Base-by-base conservation (phyloP, 23 tunicate species). In the Styela clava region DNA sequence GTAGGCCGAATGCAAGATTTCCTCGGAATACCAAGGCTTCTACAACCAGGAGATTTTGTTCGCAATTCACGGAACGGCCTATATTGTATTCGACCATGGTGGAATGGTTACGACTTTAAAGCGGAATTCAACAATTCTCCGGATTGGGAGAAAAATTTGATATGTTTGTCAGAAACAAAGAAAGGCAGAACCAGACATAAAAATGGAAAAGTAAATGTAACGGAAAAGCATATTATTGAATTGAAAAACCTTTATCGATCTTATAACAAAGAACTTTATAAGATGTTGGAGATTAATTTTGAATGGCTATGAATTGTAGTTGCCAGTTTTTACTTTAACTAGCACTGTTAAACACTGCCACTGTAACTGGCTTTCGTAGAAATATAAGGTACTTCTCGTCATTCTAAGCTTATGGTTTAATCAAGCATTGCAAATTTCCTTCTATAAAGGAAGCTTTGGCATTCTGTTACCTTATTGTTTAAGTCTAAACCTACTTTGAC, bases 1-100 rank as follows among this genome's bases (percentile, higher is more conserved):
- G n/a, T n/a, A n/a, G 82, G 56, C 24, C 35, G 56, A 78, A 24
- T 78, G 82, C 82, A 78, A 25, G 82, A 78, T 52, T 78, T 78
- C 34, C 62, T 78, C 26, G 68, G 68, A 28, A 56, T 78, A 23
- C 82, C 82, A 27, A 78, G 56, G 31, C 65, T 78, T 52, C 16
- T 78, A 25, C 63, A 37, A 29, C 33, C 28, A 16, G 34, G 16
- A 0, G 82, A 78, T 31, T 78, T 78, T 78, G 82, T 78, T 1
- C 82, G 82, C 23, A 30, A 78, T 33, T 63, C 82, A 20, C 31
- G 5, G 16, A 78, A 30, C 0, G 34, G 34, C 24, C 61, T 52
- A 21, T 78, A 22, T 26, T 78, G 82, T 21, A 44, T 44, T 27
- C 82, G 82, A 22, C 68, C 28, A 52, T n/a, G 61, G 52, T 25